These are phyloP conservation scores for Eupithecia tripunctaria DNA, from an alignment of 2,888 invertebrate genomes.

Conservation along the genomic window DNA sequence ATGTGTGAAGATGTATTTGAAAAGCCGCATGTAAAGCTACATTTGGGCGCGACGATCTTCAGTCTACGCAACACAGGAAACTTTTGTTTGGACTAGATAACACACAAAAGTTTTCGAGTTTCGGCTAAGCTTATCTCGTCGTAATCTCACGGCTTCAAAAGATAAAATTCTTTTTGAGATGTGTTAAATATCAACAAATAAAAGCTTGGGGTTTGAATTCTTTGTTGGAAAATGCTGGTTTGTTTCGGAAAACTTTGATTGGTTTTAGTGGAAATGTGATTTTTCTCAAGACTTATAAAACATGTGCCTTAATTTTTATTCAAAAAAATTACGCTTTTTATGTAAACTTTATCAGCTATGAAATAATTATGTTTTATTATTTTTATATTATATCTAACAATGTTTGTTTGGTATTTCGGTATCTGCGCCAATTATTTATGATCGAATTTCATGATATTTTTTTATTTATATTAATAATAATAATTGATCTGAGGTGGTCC, in stretches of 20 bases:
- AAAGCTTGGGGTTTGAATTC: constrained; percentile 39
- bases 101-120: constrained; percentile 75
- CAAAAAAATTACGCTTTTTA: no score
- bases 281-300: no score
- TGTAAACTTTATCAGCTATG: no score
- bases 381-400: not conserved
- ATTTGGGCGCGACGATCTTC: constrained; percentile 8
- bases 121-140: constrained; percentile 72
- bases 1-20: constrained; percentile 2
- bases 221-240: constrained; percentile 10
- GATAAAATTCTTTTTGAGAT: constrained; percentile 78
- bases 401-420: not conserved
- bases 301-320: no score
- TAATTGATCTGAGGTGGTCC: not conserved
- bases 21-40: constrained; percentile 1
- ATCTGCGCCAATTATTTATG: not conserved
- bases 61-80: constrained; percentile 68
- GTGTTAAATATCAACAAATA: constrained; percentile 79
- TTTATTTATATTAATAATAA: not conserved
- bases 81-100: constrained; percentile 80
- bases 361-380: no score
- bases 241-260: constrained; percentile 7
- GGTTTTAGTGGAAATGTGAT: not conserved
- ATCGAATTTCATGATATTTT: not conserved
- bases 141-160: constrained; percentile 65